phyloP scores from a whole-genome alignment of 2,888 invertebrate genomes.

The Ommatoiulus sabulosus region DNA sequence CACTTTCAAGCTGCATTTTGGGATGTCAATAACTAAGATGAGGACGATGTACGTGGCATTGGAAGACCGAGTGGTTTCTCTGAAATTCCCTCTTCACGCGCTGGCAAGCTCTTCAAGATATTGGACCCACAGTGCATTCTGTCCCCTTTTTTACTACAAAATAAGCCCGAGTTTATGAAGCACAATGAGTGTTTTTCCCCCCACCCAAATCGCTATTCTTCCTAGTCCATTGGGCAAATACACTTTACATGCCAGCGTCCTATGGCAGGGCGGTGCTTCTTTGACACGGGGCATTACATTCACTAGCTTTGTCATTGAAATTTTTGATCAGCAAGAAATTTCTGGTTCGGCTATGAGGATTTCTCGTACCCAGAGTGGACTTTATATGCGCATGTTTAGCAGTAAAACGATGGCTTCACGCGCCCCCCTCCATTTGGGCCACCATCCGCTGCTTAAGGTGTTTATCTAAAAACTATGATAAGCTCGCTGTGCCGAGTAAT shows the following conservation, averaged over 20 bases:
- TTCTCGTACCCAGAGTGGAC: background rate
- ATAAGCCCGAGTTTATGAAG: conserved; percentile 36
- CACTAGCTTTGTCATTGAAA: conserved; percentile 36
- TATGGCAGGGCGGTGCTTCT: conserved; percentile 13
- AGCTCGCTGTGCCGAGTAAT: background rate
- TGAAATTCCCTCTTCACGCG: background rate
- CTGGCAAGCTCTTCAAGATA: background rate
- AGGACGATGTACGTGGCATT: background rate
- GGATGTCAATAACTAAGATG: conserved; percentile 16
- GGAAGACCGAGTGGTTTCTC: background rate
- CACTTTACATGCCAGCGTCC: conserved; percentile 29
- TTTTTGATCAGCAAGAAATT: conserved; percentile 29
- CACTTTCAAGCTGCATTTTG: background rate
- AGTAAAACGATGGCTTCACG: background rate
- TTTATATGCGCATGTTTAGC: conserved; percentile 15
- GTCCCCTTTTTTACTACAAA: conserved; percentile 38
- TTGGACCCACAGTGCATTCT: conserved; percentile 7
- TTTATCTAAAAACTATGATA: conserved; percentile 29
- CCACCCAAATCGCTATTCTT: conserved; percentile 18
- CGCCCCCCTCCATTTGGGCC: background rate
- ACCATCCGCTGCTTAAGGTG: conserved; percentile 1
- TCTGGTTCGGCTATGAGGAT: background rate
- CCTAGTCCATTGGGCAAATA: conserved; percentile 36
- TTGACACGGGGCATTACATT: conserved; percentile 40
- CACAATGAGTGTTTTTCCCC: background rate